These are phyloP conservation scores for Gymnocheta viridis DNA, from an alignment of 2,888 invertebrate species.

Conservation along the genomic window DNA sequence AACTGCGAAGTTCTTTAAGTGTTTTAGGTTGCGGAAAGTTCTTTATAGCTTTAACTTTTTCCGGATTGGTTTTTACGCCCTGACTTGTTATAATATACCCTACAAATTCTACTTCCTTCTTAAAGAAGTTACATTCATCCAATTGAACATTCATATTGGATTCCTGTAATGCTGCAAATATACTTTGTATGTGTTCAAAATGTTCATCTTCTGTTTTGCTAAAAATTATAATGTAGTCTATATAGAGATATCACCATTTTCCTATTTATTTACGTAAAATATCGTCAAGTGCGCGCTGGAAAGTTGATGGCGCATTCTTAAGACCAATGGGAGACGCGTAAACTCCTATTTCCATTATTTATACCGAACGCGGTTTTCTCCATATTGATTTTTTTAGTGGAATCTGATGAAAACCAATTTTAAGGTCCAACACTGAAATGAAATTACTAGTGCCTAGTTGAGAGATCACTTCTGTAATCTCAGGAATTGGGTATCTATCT, in stretches of 20 bases:
- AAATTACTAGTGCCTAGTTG: conserved; percentile 30
- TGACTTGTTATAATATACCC: too few species aligned
- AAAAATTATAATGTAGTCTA: conserved; percentile 52
- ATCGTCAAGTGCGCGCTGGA: background rate
- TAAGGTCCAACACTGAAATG: conserved; percentile 37
- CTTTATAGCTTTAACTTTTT: conserved; percentile 45
- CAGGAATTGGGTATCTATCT: conserved; percentile 1
- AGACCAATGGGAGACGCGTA: conserved; percentile 44
- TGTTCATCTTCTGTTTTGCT: too few species aligned
- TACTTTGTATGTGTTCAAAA: too few species aligned
- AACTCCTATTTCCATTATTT: conserved; percentile 19
- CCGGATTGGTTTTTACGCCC: conserved; percentile 52
- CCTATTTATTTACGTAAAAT: background rate
- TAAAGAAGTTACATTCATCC: too few species aligned
- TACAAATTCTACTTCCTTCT: too few species aligned
- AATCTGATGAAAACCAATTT: conserved; percentile 43
- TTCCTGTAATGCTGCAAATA: too few species aligned
- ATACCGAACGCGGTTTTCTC: too few species aligned
- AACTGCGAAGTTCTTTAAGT: conserved; percentile 56
- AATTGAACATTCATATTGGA: too few species aligned
- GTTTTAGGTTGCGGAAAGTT: conserved; percentile 43
- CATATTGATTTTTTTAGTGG: conserved; percentile 36
- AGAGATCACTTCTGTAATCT: background rate
- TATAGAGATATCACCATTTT: conserved; percentile 33
- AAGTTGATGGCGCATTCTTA: conserved; percentile 21